phyloP scores from a whole-genome alignment of 2,888 invertebrate species.

The Oxyscelio sp. region DNA sequence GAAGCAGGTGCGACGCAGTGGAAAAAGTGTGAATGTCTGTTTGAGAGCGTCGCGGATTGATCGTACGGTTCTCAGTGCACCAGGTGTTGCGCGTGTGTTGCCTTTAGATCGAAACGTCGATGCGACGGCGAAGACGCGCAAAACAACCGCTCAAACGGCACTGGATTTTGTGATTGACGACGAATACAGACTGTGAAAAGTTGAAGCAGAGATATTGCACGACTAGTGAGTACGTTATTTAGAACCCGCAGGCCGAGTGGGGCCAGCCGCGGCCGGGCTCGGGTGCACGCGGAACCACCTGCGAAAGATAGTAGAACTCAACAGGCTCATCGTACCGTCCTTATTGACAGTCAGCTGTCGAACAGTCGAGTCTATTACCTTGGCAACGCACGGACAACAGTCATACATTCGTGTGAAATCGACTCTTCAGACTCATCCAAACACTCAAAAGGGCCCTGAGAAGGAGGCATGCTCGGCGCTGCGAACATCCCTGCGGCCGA shows the following conservation, averaged over 20 bases:
- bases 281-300: conserved; percentile 17
- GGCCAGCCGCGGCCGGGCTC: not conserved
- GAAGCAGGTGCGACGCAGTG: conserved; percentile 59
- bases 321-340: too few relatives aligned
- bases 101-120: conserved; percentile 45
- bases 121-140: conserved; percentile 65
- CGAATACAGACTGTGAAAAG: not conserved
- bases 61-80: conserved; percentile 37
- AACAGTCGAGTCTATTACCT: too few relatives aligned
- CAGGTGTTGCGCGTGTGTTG: conserved; percentile 51
- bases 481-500: conserved; percentile 17
- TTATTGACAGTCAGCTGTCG: too few relatives aligned
- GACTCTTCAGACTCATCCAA: not conserved
- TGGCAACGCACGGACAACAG: too few relatives aligned
- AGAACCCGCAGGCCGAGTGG: not conserved
- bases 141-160: conserved; percentile 4
- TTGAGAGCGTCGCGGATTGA: conserved; percentile 32
- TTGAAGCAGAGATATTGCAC: not conserved
- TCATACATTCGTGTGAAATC: not conserved
- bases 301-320: too few relatives aligned
- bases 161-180: not conserved
- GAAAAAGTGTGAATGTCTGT: conserved; percentile 51
- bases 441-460: not conserved
- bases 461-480: conserved; percentile 28
- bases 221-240: not conserved